Percentiles rank a stretch among this genome's conserved stretches.
Conservation (phyloP, 2,113 vertebrate species). For the Rattus rattus region DNA sequence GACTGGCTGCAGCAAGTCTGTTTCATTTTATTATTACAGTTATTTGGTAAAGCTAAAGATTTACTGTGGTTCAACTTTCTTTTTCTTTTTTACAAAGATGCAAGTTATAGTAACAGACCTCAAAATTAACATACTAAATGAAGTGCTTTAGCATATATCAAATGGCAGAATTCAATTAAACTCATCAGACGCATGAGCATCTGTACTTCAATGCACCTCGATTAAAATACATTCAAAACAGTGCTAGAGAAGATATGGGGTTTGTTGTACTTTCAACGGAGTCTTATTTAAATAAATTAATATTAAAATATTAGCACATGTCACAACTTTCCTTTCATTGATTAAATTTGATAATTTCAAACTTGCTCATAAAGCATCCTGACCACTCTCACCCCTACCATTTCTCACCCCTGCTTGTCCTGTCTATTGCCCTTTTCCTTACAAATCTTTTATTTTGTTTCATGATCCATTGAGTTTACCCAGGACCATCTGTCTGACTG, state of each 20-base stretch:
- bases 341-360: background rate
- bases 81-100: background rate
- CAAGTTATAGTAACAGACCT: background rate
- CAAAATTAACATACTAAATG: background rate
- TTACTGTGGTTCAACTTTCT: background rate
- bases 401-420: background rate
- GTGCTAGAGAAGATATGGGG: background rate
- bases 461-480: background rate
- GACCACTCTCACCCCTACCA: background rate
- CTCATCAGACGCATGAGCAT: background rate
- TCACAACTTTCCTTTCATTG: background rate
- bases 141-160: background rate
- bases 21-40: background rate
- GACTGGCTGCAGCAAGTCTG: background rate
- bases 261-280: background rate
- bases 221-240: background rate
- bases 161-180: background rate
- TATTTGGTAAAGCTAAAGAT: conserved; percentile 5
- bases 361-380: background rate
- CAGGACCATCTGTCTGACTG: background rate
- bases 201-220: background rate
- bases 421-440: background rate
- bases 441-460: background rate
- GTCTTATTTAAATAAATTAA: background rate
- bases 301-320: background rate